Conservation (phyloP, 2,888 invertebrate genomes). For the Cephus runcator region DNA sequence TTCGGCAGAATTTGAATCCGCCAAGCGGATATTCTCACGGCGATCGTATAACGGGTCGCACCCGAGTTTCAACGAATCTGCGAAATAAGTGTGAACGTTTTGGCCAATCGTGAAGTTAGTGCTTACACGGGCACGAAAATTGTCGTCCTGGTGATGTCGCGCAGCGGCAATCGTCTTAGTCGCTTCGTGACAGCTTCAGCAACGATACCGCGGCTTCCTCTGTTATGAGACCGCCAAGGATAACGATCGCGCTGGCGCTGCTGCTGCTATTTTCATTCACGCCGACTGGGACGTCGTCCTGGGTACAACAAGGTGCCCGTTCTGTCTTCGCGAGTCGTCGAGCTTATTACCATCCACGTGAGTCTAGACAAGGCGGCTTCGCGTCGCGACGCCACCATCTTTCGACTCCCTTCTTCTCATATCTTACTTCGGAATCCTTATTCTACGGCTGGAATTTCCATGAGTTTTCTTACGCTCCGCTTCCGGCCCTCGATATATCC, state of each 20-base stretch:
- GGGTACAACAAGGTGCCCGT: neutral
- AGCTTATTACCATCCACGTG: too few species aligned
- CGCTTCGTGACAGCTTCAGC: too few species aligned
- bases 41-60: slow-evolving; percentile 16
- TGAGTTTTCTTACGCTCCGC: too few species aligned
- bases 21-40: slow-evolving; percentile 19
- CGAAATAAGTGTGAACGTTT: slow-evolving; percentile 24
- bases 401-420: too few species aligned
- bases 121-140: neutral
- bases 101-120: neutral
- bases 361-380: too few species aligned
- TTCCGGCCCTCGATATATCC: too few species aligned
- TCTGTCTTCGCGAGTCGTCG: too few species aligned
- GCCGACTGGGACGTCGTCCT: neutral
- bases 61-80: slow-evolving; percentile 32
- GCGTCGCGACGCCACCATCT: too few species aligned
- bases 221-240: neutral
- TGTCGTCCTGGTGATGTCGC: neutral
- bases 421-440: too few species aligned
- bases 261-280: neutral
- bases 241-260: neutral
- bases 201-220: neutral
- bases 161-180: neutral
- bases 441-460: too few species aligned
- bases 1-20: neutral